phyloP scores from a whole-genome alignment of 2,113 vertebrate species.

The Podarcis cretensis region DNA sequence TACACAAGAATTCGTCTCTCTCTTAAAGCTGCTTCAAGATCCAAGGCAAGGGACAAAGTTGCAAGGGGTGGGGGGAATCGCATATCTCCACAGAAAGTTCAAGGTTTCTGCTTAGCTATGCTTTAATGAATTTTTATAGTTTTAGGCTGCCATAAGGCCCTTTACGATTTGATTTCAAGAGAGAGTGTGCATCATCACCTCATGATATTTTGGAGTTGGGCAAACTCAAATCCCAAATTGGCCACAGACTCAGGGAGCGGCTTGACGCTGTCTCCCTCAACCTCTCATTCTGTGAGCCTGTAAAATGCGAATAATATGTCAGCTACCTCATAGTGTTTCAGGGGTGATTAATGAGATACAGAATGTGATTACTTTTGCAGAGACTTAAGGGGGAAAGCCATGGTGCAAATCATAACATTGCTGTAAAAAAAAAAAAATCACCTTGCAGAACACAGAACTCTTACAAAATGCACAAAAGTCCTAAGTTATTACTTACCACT shows the following conservation, averaged over 20 bases:
- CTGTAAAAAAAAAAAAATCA: not conserved
- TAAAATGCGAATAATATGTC: not conserved
- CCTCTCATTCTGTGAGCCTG: not conserved
- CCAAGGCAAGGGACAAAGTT: not conserved
- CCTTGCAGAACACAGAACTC: not conserved
- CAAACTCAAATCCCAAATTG: not conserved
- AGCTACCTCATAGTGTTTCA: not conserved
- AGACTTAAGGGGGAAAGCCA: not conserved
- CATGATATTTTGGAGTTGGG: not conserved
- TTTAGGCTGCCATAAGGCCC: not conserved
- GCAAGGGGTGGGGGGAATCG: not conserved
- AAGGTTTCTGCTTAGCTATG: not conserved
- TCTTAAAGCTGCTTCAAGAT: not conserved
- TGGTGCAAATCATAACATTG: not conserved
- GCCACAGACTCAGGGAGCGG: not conserved
- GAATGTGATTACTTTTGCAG: not conserved
- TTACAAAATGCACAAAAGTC: not conserved
- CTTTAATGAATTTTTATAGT: not conserved
- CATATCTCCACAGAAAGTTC: not conserved
- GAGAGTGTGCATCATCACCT: not conserved
- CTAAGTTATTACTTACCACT: not conserved
- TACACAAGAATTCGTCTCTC: not conserved
- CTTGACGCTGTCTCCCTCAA: not conserved
- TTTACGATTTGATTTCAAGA: not conserved
- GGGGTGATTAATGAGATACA: not conserved